These are phyloP conservation scores for Hirtodrosophila histrioides DNA, from an alignment of 2,888 invertebrate species.

Conservation along the genomic window DNA sequence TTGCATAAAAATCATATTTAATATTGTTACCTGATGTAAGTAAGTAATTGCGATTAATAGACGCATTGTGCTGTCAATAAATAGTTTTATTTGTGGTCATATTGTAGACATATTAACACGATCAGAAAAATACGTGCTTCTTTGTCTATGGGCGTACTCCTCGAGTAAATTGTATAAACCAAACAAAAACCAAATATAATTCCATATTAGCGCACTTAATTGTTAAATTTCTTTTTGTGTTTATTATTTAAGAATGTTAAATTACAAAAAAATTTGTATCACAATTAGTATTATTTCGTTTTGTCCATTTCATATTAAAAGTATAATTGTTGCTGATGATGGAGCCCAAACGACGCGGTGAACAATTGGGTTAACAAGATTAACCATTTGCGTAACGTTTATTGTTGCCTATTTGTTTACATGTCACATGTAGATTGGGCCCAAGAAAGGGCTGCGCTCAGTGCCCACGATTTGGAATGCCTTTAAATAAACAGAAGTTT, in stretches of 20 bases:
- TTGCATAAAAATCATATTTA: conserved; percentile 43
- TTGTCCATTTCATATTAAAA: conserved; percentile 59
- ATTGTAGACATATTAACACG: too few species aligned
- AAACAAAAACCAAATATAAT: background rate
- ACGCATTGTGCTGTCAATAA: background rate
- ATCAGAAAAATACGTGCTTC: background rate
- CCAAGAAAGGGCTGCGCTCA: conserved; percentile 24
- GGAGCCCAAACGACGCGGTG: conserved; percentile 30
- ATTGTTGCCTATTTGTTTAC: conserved; percentile 4
- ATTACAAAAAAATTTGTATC: conserved; percentile 76
- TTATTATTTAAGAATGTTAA: conserved; percentile 67
- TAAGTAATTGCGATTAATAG: conserved; percentile 9
- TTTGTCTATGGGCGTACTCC: background rate
- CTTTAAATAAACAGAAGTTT: conserved; percentile 14
- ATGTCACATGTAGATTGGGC: conserved; percentile 8
- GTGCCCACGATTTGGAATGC: conserved; percentile 45
- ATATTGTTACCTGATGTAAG: conserved; percentile 12
- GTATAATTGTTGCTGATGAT: conserved; percentile 50
- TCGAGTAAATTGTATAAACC: background rate
- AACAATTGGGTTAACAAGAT: conserved; percentile 11
- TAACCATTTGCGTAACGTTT: background rate
- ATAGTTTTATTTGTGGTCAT: background rate
- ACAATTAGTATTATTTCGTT: conserved; percentile 75
- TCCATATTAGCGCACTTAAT: background rate
- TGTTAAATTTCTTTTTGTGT: conserved; percentile 24